These are phyloP conservation scores for Caenorhabditis japonica DNA, from an alignment of 2,888 invertebrate genomes.

Conservation along the genomic window DNA sequence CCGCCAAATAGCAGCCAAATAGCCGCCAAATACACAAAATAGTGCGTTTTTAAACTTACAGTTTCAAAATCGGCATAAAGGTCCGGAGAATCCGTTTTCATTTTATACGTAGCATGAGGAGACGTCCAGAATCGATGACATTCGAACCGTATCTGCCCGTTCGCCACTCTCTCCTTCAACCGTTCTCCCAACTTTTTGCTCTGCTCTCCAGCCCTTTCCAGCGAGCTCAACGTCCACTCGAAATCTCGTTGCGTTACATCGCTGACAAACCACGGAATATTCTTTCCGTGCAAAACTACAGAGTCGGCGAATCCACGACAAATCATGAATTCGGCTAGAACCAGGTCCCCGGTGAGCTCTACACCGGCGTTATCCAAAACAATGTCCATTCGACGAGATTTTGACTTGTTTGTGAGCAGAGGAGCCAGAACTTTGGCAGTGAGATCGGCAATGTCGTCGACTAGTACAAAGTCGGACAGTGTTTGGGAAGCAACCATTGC, in stretches of 20 bases:
- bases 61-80: conserved; percentile 60
- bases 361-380: conserved; percentile 94
- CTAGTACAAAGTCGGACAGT: conserved; percentile 40
- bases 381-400: conserved; percentile 78
- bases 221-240: conserved; percentile 82
- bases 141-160: conserved; percentile 52
- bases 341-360: conserved; percentile 90
- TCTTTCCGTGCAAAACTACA: conserved; percentile 77
- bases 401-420: conserved; percentile 6
- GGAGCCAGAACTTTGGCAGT: conserved; percentile 17
- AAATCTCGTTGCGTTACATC: conserved; percentile 88
- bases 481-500: conserved; percentile 31
- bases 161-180: conserved; percentile 2
- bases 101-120: conserved; percentile 81
- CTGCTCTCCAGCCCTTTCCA: conserved; percentile 38
- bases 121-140: conserved; percentile 86
- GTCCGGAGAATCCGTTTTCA: conserved; percentile 56
- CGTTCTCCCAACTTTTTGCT: conserved; percentile 42
- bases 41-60: conserved; percentile 9
- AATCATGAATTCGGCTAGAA: conserved; percentile 87
- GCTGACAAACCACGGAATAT: conserved; percentile 94
- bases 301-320: conserved; percentile 77
- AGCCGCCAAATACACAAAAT: conserved; percentile 1
- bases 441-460: conserved; percentile 37
- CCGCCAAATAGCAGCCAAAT: no score